Evolutionary conservation across 2,797 vertebrate species (phyloP), one percentile per base, ranked within the genome.

Genomic region (Labeo calbasu): DNA sequence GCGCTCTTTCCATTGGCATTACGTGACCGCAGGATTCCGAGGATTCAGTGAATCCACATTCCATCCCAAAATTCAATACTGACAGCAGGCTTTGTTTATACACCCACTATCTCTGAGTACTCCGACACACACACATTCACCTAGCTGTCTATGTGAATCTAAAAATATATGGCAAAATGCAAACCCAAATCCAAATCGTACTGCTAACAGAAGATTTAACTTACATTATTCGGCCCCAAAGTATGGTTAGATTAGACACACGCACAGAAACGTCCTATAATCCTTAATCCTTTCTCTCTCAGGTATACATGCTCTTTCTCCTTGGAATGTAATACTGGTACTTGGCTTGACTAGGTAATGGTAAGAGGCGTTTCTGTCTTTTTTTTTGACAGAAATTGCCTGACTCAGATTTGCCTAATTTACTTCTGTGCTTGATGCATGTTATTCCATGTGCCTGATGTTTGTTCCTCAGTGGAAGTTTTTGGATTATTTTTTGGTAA

Each of bases 31-130:
- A 23, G 19, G 25, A 73, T 73, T 63, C 43, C 3, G 25, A 36
- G 23, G 68, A 28, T 50, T 72, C 55, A 51, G 14, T 23, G 13
- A 50, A 63, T 50, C 69, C 69, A 63, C 69, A 73, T 73, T 73
- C 57, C 70, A 51, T 82, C 80, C 57, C 25, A 1, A 73, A 82
- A 63, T 43, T 78, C 76, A 78, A 78, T 78, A 50, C 15, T 8
- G 59, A 65, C 57, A 63, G 40, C 46, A 36, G 79, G 66, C 51
- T 81, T 81, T 57, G 79, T 81, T 81, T 70, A 70, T 57, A 70
- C 51, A 70, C 36, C 51, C 78, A 21, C 32, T 66, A 25, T 7
- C 78, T 17, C 21, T 43, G 48, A 80, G 55, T 25, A 59, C 73
- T 11, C 55, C 0, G 3, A 50, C 43, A 21, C 50, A 50, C 63